phyloP scores from a whole-genome alignment of 2,888 invertebrate species.

The Bruchidius siliquastri region DNA sequence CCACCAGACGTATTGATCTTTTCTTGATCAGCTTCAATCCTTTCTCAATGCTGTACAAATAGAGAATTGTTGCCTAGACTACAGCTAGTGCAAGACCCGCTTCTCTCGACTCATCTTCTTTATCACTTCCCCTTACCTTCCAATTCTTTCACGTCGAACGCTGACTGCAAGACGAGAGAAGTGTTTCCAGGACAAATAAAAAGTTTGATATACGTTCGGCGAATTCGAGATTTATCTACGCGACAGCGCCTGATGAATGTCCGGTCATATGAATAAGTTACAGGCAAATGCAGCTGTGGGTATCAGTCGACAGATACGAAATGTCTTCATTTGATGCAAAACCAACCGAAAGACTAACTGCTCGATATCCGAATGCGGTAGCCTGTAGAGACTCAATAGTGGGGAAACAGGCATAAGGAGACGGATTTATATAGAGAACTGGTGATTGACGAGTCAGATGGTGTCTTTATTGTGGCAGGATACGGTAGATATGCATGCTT shows the following conservation, averaged over 20 bases:
- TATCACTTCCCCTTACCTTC: neutral
- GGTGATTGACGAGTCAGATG: too few relatives aligned
- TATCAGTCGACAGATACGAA: neutral
- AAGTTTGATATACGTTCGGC: constrained; percentile 17
- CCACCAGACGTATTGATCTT: too few relatives aligned
- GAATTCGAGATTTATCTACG: constrained; percentile 21
- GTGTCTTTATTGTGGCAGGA: too few relatives aligned
- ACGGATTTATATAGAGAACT: neutral
- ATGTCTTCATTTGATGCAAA: constrained; percentile 25
- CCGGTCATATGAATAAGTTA: constrained; percentile 17
- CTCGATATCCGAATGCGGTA: neutral
- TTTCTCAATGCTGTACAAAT: too few relatives aligned
- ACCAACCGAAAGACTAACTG: constrained; percentile 1
- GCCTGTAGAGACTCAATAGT: neutral
- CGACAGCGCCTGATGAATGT: constrained; percentile 20
- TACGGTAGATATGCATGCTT: too few relatives aligned
- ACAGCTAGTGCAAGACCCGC: neutral
- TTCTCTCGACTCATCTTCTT: neutral
- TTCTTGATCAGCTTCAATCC: too few relatives aligned
- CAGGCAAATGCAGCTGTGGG: constrained; percentile 1
- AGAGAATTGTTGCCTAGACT: neutral
- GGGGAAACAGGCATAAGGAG: neutral
- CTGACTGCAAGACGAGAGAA: neutral
- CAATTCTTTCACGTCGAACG: neutral
- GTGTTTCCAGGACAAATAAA: constrained; percentile 13